Base-by-base conservation (phyloP, 2,888 invertebrate species). In the Mayetiola destructor region DNA sequence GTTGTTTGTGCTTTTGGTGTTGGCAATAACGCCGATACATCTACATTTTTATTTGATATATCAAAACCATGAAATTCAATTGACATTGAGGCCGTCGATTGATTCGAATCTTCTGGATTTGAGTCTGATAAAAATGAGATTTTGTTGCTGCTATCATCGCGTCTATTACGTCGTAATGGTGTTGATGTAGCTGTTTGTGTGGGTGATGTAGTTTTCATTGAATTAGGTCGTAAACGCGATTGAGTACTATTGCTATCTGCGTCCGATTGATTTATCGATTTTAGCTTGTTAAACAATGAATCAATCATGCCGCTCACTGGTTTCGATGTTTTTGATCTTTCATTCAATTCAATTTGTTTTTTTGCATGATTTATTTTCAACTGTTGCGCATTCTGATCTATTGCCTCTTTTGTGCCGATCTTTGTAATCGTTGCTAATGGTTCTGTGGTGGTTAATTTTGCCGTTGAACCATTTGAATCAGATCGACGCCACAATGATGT, bases 11-110 rank as follows among this genome's bases (percentile, higher is more conserved):
- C 71, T 30, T 69, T 56, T 2, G 72, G 72, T 0, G 71, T 72
- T 18, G 67, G 64, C 56, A 72, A 57, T 68, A 71, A 68, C n/a
- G 71, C 71, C 0, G 69, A 68, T 48, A 60, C 57, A 12, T 58
- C 60, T 16, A 29, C 20, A 20, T 53, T 53, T 53, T 53, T 53
- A 27, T 48, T 48, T 2, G 29, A 48, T n/a, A 48, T 48, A 48
- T 48, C 48, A 32, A 53, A 53, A 6, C 53, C 53, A 20, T 30
- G 30, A 53, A 53, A 53, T 30, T 53, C 53, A 29, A 30, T 30
- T 32, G 53, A 53, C 4, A 30, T 5, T 2, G 30, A 53, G 3
- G 30, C 30, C 8, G 30, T 20, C 32, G 30, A 53, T 48, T 48
- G 48, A 20, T 53, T 53, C 30, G 53, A 53, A 32, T 53, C 53